Percentiles rank a stretch among this genome's conserved stretches.
phyloP scores from a whole-genome alignment of 1,140 invertebrate species.

The Drosophila mauritiana region DNA sequence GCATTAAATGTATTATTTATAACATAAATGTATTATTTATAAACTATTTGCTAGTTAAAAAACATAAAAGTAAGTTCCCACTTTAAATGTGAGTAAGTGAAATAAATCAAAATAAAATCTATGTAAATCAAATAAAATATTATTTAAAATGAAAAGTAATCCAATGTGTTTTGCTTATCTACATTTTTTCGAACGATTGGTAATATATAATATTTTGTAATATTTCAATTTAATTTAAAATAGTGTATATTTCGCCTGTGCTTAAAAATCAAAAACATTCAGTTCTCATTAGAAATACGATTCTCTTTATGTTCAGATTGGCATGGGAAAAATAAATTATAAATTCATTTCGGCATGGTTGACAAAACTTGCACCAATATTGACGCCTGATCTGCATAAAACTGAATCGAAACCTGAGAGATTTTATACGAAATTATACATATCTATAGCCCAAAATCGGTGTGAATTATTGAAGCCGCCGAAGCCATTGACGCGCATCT shows the following conservation, averaged over 20 bases:
- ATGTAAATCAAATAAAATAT: too few species aligned
- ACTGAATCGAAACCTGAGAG: slow-evolving; percentile 24
- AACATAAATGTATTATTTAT: not conserved
- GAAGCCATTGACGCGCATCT: slow-evolving; percentile 25
- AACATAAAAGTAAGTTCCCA: too few species aligned
- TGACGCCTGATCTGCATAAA: slow-evolving; percentile 48
- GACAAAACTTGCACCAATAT: slow-evolving; percentile 40
- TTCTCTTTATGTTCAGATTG: slow-evolving; percentile 31
- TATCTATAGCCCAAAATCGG: slow-evolving; percentile 35
- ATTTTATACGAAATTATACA: slow-evolving; percentile 22
- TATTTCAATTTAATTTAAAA: not conserved
- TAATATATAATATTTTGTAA: not conserved
- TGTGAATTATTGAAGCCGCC: slow-evolving; percentile 37
- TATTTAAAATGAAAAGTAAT: too few species aligned
- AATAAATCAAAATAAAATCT: too few species aligned
- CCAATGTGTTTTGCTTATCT: too few species aligned
- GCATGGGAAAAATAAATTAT: slow-evolving; percentile 44
- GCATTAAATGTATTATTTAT: not conserved
- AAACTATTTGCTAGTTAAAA: too few species aligned
- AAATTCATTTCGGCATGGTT: slow-evolving; percentile 22
- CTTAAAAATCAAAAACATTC: not conserved
- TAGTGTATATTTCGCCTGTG: too few species aligned
- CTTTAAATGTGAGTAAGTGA: too few species aligned
- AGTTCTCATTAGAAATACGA: slow-evolving; percentile 29
- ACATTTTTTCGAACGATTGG: too few species aligned